Evolutionary conservation across 1,140 invertebrate species (phyloP), one percentile per base, ranked within the genome.

Genomic region (Drosophila grimshawi): DNA sequence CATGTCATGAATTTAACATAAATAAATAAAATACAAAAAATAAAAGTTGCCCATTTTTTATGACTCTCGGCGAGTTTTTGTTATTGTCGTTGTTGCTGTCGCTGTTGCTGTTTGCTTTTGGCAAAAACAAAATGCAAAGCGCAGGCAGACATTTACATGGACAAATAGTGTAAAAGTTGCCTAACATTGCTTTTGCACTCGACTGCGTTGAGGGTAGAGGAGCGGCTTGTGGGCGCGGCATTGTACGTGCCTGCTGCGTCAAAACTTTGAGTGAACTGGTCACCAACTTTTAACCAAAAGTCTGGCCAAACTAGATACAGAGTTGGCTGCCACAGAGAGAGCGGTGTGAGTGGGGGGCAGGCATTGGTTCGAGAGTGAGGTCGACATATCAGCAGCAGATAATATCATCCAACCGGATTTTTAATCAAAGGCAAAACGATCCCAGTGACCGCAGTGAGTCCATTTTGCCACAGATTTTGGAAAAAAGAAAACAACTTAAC

Each of bases 1-100:
- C 67, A 69, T 64, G 72, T 88, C 83, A 88, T 86, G 83, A 86
- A 88, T 86, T 86, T 88, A 80, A 80, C 83, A 86, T 86, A 86
- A 82, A 79, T 76, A 86, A 57, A 60, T 81, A 35, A 67, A 60
- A 51, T 66, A 63, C 30, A 29, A 63, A 61, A 56, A 55, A 66
- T 49, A 72, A 73, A 67, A 53, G 62, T 69, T 56, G 45, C 43
- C 49, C 56, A 75, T 75, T 82, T 75, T 81, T 78, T 80, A 79
- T 79, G 76, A 67, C 67, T 65, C 59, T 68, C 65, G 43, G 29
- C 43, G 69, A 52, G 56, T 52, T 51, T 32, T 45, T 45, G 27
- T 27, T 61, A 55, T 73, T 59, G 52, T 62, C 80, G 59, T 33
- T 69, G 52, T 57, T 74, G 43, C 41, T 69, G 52, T 57, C 69